Percentiles rank a stretch among this genome's conserved stretches.
Evolutionary conservation across 2,797 vertebrate genomes (phyloP).

Genomic region (Oreortyx pictus): DNA sequence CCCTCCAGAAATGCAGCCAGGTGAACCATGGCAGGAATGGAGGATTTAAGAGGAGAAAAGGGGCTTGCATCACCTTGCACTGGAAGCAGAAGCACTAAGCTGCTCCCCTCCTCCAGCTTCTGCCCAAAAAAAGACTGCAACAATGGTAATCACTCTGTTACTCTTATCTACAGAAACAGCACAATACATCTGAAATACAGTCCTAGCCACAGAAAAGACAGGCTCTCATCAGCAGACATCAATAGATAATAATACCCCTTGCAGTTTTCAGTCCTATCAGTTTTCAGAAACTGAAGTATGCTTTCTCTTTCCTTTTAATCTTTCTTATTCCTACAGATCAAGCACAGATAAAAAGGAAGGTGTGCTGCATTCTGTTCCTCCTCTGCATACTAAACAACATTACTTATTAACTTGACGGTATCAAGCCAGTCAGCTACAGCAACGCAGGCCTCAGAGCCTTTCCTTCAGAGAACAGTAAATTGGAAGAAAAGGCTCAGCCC

Average conservation of each 20-base stretch:
- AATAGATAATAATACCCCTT: background rate
- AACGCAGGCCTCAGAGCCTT: background rate
- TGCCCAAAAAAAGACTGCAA: background rate
- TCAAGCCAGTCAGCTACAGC: background rate
- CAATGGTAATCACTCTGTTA: background rate
- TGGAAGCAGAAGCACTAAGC: background rate
- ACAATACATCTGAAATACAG: background rate
- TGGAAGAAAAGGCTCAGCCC: background rate
- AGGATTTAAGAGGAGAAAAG: background rate
- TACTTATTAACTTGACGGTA: constrained; percentile 18
- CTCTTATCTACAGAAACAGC: background rate
- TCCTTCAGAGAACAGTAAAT: background rate
- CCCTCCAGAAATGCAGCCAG: background rate
- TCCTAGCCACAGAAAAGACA: background rate
- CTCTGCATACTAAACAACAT: constrained; percentile 25
- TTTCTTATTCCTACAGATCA: background rate
- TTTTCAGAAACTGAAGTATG: background rate
- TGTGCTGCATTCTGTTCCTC: background rate
- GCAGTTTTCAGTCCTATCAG: background rate
- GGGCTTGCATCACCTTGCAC: no score
- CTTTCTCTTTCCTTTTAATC: constrained; percentile 21
- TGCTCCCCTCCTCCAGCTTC: background rate
- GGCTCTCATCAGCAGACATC: background rate
- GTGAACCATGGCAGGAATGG: background rate
- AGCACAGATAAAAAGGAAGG: constrained; percentile 14